A percentile compares a stretch with the other conserved stretches of the same genome.
phyloP scores from a whole-genome alignment of 2,888 invertebrate species.

The Gasteruption jaculator region DNA sequence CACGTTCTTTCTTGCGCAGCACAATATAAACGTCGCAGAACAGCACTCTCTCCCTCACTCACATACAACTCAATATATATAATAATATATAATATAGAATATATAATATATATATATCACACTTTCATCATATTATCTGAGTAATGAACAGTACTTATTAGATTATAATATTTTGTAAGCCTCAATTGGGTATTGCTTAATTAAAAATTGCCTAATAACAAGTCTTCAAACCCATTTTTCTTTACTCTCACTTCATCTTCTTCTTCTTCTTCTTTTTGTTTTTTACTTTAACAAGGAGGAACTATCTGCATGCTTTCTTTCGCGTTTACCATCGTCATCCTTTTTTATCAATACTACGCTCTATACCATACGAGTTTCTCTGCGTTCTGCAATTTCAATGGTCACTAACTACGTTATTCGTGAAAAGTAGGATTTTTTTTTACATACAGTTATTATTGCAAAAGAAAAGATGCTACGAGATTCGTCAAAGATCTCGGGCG shows the following conservation, averaged over 20 bases:
- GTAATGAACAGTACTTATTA: conserved; percentile 34
- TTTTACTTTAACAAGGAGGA: conserved; percentile 45
- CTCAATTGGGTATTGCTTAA: conserved; percentile 46
- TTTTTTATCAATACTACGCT: conserved; percentile 17
- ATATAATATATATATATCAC: conserved; percentile 27
- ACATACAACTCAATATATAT: conserved; percentile 29
- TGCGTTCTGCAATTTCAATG: no score
- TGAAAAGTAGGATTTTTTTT: no score
- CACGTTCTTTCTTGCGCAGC: conserved; percentile 53
- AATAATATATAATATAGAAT: conserved; percentile 25
- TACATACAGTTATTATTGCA: no score
- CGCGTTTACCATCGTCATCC: conserved; percentile 7
- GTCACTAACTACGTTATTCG: no score
- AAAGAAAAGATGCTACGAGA: no score
- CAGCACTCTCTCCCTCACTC: conserved; percentile 39
- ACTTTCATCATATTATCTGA: no score
- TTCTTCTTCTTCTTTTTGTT: no score
- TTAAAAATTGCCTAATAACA: conserved; percentile 46
- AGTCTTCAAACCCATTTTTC: conserved; percentile 32
- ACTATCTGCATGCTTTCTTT: conserved; percentile 44
- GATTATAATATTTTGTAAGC: conserved; percentile 41
- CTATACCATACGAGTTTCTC: conserved; percentile 31
- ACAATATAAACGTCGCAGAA: conserved; percentile 52
- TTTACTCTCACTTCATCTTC: conserved; percentile 25
- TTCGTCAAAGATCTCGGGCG: no score